phyloP scores from a whole-genome alignment of 2,888 invertebrate species.

The Eupithecia exiguata region DNA sequence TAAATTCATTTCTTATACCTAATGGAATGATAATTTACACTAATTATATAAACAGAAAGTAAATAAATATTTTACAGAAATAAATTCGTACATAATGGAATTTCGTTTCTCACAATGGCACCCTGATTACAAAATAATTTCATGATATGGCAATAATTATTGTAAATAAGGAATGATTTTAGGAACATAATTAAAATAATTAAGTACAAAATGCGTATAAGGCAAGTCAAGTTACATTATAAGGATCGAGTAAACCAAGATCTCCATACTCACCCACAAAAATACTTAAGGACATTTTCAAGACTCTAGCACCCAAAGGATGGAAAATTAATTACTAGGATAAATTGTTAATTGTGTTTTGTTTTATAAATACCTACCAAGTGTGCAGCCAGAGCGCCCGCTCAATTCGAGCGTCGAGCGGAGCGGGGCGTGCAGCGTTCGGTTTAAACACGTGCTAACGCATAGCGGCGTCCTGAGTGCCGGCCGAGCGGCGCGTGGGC shows the following conservation, averaged over 20 bases:
- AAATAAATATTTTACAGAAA: neutral
- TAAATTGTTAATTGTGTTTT: neutral
- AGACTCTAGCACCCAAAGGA: neutral
- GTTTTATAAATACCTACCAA: neutral
- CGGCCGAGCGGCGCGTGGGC: too few relatives aligned
- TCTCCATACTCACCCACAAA: neutral
- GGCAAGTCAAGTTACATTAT: slow-evolving; percentile 27
- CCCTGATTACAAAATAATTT: slow-evolving; percentile 42
- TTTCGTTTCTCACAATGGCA: slow-evolving; percentile 44
- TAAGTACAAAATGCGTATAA: slow-evolving; percentile 37
- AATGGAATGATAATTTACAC: neutral
- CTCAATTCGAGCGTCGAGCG: too few relatives aligned
- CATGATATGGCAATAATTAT: slow-evolving; percentile 39
- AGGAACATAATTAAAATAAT: slow-evolving; percentile 37
- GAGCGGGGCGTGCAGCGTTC: too few relatives aligned
- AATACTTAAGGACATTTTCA: neutral
- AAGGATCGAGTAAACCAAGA: neutral
- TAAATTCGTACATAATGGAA: slow-evolving; percentile 23
- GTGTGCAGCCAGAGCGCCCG: too few relatives aligned
- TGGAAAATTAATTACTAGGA: neutral
- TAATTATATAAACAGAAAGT: neutral
- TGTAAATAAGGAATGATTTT: slow-evolving; percentile 37
- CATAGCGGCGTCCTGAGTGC: too few relatives aligned
- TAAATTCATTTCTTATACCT: neutral
- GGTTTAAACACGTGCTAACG: too few relatives aligned